A percentile compares a stretch with the other conserved stretches of the same genome.
Evolutionary conservation across 2,113 vertebrate genomes (phyloP).

Genomic region (Phoxinus phoxinus): DNA sequence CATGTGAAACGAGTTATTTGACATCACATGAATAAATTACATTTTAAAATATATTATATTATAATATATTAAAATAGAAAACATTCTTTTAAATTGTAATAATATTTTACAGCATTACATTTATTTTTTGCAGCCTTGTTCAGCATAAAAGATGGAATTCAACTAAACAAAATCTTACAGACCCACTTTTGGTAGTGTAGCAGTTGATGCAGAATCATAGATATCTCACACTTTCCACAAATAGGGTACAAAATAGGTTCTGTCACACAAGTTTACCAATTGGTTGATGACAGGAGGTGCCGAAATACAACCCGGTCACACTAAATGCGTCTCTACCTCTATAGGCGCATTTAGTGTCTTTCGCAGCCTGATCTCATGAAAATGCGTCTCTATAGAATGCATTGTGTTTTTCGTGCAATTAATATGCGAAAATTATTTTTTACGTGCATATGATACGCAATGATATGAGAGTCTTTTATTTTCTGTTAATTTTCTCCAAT

Average conservation of each 20-base stretch:
- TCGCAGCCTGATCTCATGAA: no score
- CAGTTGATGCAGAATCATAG: neutral
- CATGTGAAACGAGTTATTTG: neutral
- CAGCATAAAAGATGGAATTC: neutral
- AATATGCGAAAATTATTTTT: no score
- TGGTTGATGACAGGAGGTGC: neutral
- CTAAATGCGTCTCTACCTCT: no score
- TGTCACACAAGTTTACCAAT: neutral
- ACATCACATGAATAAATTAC: neutral
- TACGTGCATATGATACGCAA: no score
- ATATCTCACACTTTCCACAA: neutral
- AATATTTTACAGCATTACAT: neutral
- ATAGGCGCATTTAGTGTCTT: no score
- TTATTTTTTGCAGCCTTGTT: neutral
- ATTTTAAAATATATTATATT: constrained; percentile 1
- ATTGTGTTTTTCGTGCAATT: no score
- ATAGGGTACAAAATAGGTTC: neutral
- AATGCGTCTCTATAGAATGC: no score
- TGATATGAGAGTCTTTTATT: no score
- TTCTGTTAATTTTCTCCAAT: no score
- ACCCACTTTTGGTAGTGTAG: neutral
- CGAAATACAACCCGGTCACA: neutral
- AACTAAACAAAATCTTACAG: neutral
- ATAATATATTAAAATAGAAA: neutral
- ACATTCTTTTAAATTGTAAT: neutral